phyloP scores from a whole-genome alignment of 2,888 invertebrate genomes.

The Synergus japonicus region DNA sequence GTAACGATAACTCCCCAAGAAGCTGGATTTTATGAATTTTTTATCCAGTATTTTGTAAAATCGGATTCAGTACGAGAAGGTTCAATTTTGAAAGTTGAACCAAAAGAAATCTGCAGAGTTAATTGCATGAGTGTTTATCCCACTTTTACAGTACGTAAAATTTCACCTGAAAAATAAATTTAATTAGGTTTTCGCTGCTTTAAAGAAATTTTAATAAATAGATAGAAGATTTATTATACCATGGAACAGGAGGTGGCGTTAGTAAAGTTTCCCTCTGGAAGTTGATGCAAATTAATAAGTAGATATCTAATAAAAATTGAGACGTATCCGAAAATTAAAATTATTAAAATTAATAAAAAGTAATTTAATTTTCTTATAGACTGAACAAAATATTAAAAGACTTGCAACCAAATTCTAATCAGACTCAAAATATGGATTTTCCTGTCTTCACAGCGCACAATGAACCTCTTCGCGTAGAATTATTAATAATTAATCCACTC shows the following conservation, averaged over 20 bases:
- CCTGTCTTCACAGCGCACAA: conserved; percentile 68
- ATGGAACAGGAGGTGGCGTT: conserved; percentile 60
- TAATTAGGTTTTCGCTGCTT: not conserved
- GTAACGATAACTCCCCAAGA: conserved; percentile 66
- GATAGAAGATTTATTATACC: conserved; percentile 72
- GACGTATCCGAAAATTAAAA: not conserved
- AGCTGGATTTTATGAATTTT: conserved; percentile 68
- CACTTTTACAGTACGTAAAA: conserved; percentile 68
- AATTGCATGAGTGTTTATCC: conserved; percentile 71
- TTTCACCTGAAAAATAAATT: not conserved
- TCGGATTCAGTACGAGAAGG: conserved; percentile 57
- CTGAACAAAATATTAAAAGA: conserved; percentile 66
- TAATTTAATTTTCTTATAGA: conserved; percentile 56
- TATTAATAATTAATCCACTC: conserved; percentile 70
- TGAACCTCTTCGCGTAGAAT: conserved; percentile 63
- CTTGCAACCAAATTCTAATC: conserved; percentile 61
- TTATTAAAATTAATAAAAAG: not conserved
- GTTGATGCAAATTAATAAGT: conserved; percentile 75
- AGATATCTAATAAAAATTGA: conserved; percentile 45
- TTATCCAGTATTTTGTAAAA: conserved; percentile 71
- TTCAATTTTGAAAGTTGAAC: conserved; percentile 51
- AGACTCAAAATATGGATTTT: conserved; percentile 61
- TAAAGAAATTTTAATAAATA: conserved; percentile 57
- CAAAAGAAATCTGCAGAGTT: conserved; percentile 62
- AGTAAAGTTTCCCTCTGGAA: conserved; percentile 76